Base-by-base conservation (phyloP, 2,888 invertebrate species). In the Palloptera scutellata region DNA sequence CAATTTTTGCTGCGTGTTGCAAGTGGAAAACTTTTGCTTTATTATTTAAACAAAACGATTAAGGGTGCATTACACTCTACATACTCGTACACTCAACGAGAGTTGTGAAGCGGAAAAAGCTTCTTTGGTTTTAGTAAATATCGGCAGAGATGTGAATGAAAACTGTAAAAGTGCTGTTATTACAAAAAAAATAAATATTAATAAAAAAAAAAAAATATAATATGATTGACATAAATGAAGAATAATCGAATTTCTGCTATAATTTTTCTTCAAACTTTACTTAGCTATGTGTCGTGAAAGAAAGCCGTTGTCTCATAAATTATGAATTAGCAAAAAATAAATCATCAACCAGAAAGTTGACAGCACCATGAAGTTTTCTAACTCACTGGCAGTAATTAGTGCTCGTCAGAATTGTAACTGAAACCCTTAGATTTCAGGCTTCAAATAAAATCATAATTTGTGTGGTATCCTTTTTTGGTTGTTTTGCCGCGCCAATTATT, bases 211-310 rank as follows among this genome's bases (percentile, higher is more conserved):
- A n/a, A n/a, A n/a, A n/a, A n/a, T n/a, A 9, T 41, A 40, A 40
- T 64, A 51, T 83, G 83, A 83, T 83, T 84, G 83, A 83, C 82
- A 78, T 75, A 83, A 83, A 83, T 83, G 84, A 83, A 83, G 84
- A 83, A 80, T 83, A 83, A 83, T 83, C 78, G 82, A 82, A 78
- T 80, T 77, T 78, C 77, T 73, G 73, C 66, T 67, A 69, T 64
- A 68, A 61, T 61, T 69, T 71, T 30, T 30, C 59, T 57, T 15
- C 2, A 45, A 66, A 54, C 55, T 61, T 45, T 17, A 17, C 41
- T 5, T 43, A 41, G 10, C 12, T 4, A 11, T 15, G 6, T 43
- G 8, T 30, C 40, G 1, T 6, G 8, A 12, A 20, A 60, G 59
- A 48, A 60, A n/a, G 8, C 30, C 30, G 30, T 4, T 4, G 30